Evolutionary conservation across 2,113 vertebrate genomes (phyloP).

Genomic region (Scophthalmus maximus): DNA sequence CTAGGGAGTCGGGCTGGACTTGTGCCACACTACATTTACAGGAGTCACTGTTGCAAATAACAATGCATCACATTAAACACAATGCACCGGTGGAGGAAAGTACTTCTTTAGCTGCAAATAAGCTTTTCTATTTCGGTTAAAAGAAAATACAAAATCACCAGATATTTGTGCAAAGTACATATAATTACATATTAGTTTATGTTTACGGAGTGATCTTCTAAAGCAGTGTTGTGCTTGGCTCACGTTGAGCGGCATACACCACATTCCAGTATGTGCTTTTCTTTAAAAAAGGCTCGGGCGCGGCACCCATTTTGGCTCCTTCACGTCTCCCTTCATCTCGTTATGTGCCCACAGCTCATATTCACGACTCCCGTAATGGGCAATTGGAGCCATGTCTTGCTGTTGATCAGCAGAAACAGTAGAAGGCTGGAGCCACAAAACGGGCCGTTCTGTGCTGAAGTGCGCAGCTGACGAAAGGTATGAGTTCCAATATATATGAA

Average conservation of each 20-base stretch:
- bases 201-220: not conserved
- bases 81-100: not conserved
- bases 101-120: not conserved
- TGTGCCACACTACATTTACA: not conserved
- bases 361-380: slow-evolving; percentile 33
- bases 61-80: not conserved
- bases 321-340: slow-evolving; percentile 24
- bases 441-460: slow-evolving; percentile 13
- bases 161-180: slow-evolving; percentile 13
- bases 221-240: not conserved
- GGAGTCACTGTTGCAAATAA: not conserved
- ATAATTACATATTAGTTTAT: slow-evolving; percentile 32
- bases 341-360: slow-evolving; percentile 51
- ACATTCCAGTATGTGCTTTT: slow-evolving; percentile 15
- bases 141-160: not conserved
- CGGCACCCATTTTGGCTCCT: slow-evolving; percentile 26
- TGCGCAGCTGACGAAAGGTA: slow-evolving; percentile 47
- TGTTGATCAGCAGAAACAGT: slow-evolving; percentile 49
- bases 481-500: slow-evolving; percentile 52
- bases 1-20: not conserved
- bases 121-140: slow-evolving; percentile 6
- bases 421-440: slow-evolving; percentile 17
- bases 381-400: slow-evolving; percentile 39
- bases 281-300: slow-evolving; percentile 21
- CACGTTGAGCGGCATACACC: slow-evolving; percentile 11